Evolutionary conservation across 2,888 invertebrate species (phyloP).

Genomic region (Caenorhabditis sulstoni): DNA sequence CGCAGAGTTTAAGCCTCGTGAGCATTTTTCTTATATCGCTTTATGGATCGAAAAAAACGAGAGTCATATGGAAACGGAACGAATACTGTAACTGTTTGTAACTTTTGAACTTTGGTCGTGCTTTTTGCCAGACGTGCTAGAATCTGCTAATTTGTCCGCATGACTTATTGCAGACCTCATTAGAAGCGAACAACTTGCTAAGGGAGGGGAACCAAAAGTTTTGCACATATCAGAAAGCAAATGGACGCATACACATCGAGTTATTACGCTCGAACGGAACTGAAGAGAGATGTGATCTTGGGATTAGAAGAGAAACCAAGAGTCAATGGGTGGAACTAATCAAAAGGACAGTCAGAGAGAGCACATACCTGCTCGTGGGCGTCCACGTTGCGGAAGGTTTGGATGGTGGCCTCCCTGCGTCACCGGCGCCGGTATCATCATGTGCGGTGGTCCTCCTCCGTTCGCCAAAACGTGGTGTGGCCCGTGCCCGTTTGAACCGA

Average conservation of each 20-base stretch:
- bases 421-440: constrained; percentile 9
- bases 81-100: too few relatives aligned
- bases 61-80: too few relatives aligned
- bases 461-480: constrained; percentile 1
- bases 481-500: constrained; percentile 16
- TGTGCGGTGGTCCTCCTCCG: not conserved
- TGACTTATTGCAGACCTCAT: too few relatives aligned
- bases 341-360: not conserved
- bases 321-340: not conserved
- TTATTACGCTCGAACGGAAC: constrained; percentile 1
- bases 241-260: constrained; percentile 1
- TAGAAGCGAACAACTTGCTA: too few relatives aligned
- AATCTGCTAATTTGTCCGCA: too few relatives aligned
- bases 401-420: not conserved
- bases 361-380: not conserved
- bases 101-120: too few relatives aligned
- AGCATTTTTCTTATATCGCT: too few relatives aligned
- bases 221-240: not conserved
- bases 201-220: too few relatives aligned
- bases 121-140: too few relatives aligned
- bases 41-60: too few relatives aligned
- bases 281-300: too few relatives aligned
- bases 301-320: too few relatives aligned
- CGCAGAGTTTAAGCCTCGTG: not conserved
- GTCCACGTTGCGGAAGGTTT: constrained; percentile 7